phyloP scores from a whole-genome alignment of 1,140 invertebrate species.

The Drosophila elegans region DNA sequence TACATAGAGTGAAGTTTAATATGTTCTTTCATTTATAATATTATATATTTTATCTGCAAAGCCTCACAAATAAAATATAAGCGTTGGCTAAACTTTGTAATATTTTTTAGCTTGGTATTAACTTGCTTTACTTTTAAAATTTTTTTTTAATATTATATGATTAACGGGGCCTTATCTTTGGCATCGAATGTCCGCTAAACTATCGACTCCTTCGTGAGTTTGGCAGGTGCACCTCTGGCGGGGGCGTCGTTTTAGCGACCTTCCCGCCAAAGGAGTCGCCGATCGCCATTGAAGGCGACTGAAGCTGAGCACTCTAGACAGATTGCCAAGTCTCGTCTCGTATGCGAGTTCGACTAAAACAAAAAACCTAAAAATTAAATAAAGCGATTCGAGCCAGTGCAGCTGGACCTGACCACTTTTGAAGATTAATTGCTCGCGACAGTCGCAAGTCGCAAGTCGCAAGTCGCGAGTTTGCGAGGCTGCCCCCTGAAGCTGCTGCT shows the following conservation, averaged over 20 bases:
- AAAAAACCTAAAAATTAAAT: conserved; percentile 35
- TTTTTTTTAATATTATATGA: too few species aligned
- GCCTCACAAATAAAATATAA: too few species aligned
- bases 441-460: conserved; percentile 61
- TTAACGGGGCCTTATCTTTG: neutral
- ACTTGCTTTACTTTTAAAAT: too few species aligned
- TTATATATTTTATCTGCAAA: too few species aligned
- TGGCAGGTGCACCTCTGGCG: conserved; percentile 22
- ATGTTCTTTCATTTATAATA: too few species aligned
- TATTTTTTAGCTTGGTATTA: too few species aligned
- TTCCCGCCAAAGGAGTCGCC: conserved; percentile 68
- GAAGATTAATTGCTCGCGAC: conserved; percentile 84
- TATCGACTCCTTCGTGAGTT: neutral
- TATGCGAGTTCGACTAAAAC: conserved; percentile 17
- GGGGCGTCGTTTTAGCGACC: conserved; percentile 50
- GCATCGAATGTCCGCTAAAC: neutral
- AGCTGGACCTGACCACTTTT: conserved; percentile 65
- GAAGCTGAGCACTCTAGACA: conserved; percentile 78
- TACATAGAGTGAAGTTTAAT: too few species aligned
- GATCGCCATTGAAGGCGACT: conserved; percentile 74
- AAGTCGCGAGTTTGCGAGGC: conserved; percentile 38
- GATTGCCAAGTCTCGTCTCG: conserved; percentile 79
- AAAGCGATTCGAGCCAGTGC: conserved; percentile 48
- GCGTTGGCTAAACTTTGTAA: too few species aligned
- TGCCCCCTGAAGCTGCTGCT: conserved; percentile 46